Conservation (phyloP, 2,113 vertebrate genomes). For the Epinephelus moara region DNA sequence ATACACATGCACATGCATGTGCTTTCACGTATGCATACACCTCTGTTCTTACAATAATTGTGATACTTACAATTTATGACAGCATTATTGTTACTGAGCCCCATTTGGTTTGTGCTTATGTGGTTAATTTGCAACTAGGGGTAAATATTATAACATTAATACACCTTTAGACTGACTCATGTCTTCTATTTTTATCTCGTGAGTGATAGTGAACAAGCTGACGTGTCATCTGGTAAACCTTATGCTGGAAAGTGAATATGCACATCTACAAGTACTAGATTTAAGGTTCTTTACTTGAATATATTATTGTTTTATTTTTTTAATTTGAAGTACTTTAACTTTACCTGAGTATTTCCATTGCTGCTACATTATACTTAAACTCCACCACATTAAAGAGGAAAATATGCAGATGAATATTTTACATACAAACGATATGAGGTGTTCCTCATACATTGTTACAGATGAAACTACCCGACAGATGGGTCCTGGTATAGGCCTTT, state of each 20-base stretch:
- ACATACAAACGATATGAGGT: background rate
- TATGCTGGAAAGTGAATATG: background rate
- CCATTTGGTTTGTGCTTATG: background rate
- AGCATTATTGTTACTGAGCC: background rate
- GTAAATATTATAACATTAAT: background rate
- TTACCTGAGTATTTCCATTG: background rate
- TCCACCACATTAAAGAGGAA: no score
- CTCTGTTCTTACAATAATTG: background rate
- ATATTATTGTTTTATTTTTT: no score
- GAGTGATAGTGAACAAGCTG: background rate
- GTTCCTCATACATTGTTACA: background rate
- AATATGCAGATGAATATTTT: background rate
- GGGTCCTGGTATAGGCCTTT: background rate
- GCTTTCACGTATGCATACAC: background rate
- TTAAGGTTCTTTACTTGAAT: background rate
- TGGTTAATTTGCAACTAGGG: background rate
- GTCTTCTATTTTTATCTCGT: background rate
- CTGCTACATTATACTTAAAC: no score
- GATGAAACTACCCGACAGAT: background rate
- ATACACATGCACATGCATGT: no score
- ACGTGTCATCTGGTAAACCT: background rate
- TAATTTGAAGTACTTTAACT: background rate
- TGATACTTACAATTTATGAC: no score
- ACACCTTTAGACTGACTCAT: background rate
- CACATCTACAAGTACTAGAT: background rate